Evolutionary conservation across 1,140 invertebrate species (phyloP).

Genomic region (Marisa cornuarietis): DNA sequence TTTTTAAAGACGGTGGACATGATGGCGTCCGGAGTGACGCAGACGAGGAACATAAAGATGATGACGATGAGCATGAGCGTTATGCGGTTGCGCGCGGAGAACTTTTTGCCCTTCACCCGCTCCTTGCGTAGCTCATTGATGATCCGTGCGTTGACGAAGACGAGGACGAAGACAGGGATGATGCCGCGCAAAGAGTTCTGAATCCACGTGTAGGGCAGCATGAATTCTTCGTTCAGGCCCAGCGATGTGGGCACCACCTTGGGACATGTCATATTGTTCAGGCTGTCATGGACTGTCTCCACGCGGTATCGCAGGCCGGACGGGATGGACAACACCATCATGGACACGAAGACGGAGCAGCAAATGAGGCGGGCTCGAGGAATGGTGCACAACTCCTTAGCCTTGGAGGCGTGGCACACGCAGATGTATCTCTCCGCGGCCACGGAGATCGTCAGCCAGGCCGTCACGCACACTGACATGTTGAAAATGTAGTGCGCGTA

Average conservation of each 20-base stretch:
- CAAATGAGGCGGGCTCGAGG: constrained; percentile 50
- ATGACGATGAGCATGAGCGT: constrained; percentile 82
- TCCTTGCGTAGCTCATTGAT: constrained; percentile 73
- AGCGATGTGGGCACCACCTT: constrained; percentile 50
- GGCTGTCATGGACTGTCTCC: constrained; percentile 31
- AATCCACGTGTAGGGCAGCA: constrained; percentile 74
- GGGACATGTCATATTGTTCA: constrained; percentile 39
- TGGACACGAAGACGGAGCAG: constrained; percentile 53
- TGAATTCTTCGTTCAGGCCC: constrained; percentile 71
- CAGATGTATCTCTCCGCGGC: constrained; percentile 95
- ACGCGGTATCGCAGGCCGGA: constrained; percentile 59
- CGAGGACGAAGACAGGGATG: constrained; percentile 67
- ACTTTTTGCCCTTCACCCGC: constrained; percentile 52
- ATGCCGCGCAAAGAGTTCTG: constrained; percentile 74
- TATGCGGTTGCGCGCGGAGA: constrained; percentile 68
- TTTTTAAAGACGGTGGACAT: constrained; percentile 67
- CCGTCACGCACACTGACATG: constrained; percentile 69
- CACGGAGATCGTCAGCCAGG: constrained; percentile 94
- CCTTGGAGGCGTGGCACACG: constrained; percentile 89
- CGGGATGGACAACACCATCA: constrained; percentile 57
- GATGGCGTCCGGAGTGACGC: constrained; percentile 78
- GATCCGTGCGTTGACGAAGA: constrained; percentile 73
- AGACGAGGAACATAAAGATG: constrained; percentile 79
- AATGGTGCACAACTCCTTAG: constrained; percentile 85
- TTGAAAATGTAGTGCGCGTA: constrained; percentile 66